Evolutionary conservation across 1,140 invertebrate species (phyloP).

Genomic region (Drosophila orosa): DNA sequence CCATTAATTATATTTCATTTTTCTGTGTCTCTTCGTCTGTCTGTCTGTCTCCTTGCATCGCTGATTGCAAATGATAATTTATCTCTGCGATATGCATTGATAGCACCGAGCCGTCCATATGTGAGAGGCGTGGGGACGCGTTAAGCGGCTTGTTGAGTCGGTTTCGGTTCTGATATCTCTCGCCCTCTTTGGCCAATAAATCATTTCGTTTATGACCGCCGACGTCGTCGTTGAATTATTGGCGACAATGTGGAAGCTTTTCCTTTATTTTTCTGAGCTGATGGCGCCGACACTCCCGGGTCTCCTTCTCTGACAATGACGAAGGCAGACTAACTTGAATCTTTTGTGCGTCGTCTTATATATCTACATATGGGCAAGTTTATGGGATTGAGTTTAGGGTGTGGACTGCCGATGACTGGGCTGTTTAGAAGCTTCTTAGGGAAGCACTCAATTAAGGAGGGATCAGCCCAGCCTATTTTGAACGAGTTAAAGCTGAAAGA

Average conservation of each 20-base stretch:
- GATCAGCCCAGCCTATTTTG: neutral
- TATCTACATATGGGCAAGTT: constrained; percentile 20
- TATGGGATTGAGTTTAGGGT: constrained; percentile 14
- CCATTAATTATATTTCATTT: constrained; percentile 52
- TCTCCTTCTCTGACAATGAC: constrained; percentile 25
- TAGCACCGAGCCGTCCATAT: constrained; percentile 33
- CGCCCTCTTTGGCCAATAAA: constrained; percentile 45
- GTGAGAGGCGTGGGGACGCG: constrained; percentile 38
- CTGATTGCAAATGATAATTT: constrained; percentile 60
- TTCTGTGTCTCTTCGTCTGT: constrained; percentile 3
- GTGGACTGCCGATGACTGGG: constrained; percentile 32
- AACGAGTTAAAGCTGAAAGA: neutral
- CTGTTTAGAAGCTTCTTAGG: constrained; percentile 29
- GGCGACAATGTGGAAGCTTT: constrained; percentile 63
- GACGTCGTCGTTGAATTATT: constrained; percentile 53
- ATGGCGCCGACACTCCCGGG: constrained; percentile 48
- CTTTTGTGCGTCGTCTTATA: constrained; percentile 19
- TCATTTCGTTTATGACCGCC: constrained; percentile 60
- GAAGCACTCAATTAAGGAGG: constrained; percentile 37
- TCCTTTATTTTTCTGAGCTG: constrained; percentile 8
- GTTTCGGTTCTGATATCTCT: constrained; percentile 21
- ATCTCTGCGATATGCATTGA: constrained; percentile 50
- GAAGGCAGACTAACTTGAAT: constrained; percentile 25
- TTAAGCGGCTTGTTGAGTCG: constrained; percentile 50
- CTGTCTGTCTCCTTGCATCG: constrained; percentile 11